These are phyloP conservation scores for Nebria brevicollis DNA, from an alignment of 2,888 invertebrate species.

Conservation along the genomic window DNA sequence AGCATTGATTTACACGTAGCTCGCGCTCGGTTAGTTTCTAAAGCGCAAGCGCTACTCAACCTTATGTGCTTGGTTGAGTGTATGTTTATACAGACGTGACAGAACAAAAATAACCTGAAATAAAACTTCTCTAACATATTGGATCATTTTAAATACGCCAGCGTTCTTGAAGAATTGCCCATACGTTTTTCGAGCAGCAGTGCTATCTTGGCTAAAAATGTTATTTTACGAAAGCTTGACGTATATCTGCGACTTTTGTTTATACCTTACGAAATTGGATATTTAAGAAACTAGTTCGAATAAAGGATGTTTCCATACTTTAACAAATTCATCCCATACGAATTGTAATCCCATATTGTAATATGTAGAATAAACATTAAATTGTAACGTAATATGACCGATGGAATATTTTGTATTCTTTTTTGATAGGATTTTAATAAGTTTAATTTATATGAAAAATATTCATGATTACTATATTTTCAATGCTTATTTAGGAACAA, in stretches of 20 bases:
- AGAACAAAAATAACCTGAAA: constrained; percentile 22
- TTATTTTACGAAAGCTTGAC: background rate
- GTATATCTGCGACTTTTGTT: background rate
- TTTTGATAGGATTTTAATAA: background rate
- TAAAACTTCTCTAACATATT: constrained; percentile 17
- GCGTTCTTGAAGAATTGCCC: background rate
- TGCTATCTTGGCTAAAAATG: background rate
- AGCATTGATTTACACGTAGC: constrained; percentile 17
- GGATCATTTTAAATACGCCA: constrained; percentile 6
- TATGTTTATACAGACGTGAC: constrained; percentile 26
- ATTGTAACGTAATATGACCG: no score
- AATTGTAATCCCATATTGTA: no score
- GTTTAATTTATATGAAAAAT: background rate
- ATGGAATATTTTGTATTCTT: background rate
- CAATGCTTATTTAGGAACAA: no score
- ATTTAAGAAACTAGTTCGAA: background rate
- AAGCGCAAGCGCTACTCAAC: background rate
- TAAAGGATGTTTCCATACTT: no score
- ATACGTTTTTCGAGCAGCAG: constrained; percentile 5
- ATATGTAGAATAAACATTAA: no score
- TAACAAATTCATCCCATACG: no score
- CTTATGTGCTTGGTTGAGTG: background rate
- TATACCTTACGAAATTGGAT: background rate
- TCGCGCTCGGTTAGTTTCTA: background rate
- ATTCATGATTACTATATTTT: no score